Base-by-base conservation (phyloP, 1,140 invertebrate genomes). In the Leptinotarsa undecemlineata region DNA sequence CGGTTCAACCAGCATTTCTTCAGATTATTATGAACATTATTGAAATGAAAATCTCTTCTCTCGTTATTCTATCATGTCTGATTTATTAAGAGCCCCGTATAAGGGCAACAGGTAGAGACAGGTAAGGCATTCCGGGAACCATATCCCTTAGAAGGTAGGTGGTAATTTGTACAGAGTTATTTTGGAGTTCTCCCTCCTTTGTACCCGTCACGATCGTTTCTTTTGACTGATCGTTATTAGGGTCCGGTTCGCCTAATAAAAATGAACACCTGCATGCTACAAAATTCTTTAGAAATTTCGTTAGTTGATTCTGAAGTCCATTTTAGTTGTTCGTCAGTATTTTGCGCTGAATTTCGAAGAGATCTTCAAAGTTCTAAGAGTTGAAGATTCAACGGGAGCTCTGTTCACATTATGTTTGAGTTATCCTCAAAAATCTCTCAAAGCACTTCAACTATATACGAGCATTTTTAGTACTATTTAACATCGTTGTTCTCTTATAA, bases 191-290 rank as follows among this genome's bases (percentile, higher is more conserved):
- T 33, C 11, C 33, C 33, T 33, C 1, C n/a, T 57, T 57, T 57
- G 51, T 57, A 57, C 15, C 51, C 4, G 51, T 57, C 51, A 57
- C 51, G 51, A 57, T 17, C n/a, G 51, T 57, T 57, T 57, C 51
- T 57, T 57, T 57, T 57, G 51, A 57, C 15, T 57, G 51, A n/a
- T 57, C 51, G 51, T 57, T 57, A 57, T 57, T 57, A 57, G n/a
- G 13, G 51, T 57, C n/a, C 51, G n/a, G 51, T 57, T n/a, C n/a
- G n/a, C 13, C 51, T 57, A 57, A 57, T 57, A 57, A 57, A 57
- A 57, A n/a, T 57, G 51, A 57, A 57, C 51, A 57, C 51, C 51
- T 57, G 51, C 51, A n/a, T 3, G 48, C 15, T 33, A 57, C 14
- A 57, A n/a, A 57, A 57, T 57, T 57, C 51, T n/a, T 57, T 15